Base-by-base conservation (phyloP, 2,113 vertebrate species). In the Trematocara zebra region DNA sequence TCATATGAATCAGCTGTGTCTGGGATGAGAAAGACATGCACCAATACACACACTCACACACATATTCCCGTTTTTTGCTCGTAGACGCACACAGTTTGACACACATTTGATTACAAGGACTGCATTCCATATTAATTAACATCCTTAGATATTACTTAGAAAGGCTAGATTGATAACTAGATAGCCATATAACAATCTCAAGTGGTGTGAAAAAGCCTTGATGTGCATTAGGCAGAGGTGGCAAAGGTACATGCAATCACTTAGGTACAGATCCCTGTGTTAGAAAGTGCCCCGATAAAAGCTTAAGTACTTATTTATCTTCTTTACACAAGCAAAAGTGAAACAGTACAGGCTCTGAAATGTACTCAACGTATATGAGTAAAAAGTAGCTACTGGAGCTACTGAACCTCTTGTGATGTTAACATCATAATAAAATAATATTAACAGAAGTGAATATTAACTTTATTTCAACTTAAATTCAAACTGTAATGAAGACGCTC, bases 121-220 rank as follows among this genome's bases (percentile, higher is more conserved):
- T 23, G 11, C 28, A 52, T 69, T 37, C 54, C 81, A 81, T 57
- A 85, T 83, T 78, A 91, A 90, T 89, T 82, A 82, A 64, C 44
- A 26, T 85, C 26, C 67, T 84, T 28, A 59, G 74, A 56, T 85
- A 20, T 74, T 35, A 72, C 6, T 26, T 11, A 72, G 74, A 28
- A 69, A 85, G 78, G 40, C 6, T 31, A 52, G 23, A 78, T 15
- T 23, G 51, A 52, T 18, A 57, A 47, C 8, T 23, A 59, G 6
- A 85, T 40, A 28, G 7, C n/a, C 28, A 28, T 26, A 78, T 37
- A 56, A 61, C 49, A 76, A 82, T 26, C 33, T 20, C 37, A 11
- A 80, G 11, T 14, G 28, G 59, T 57, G 11, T 49, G 64, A 59
- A 59, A 52, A 81, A 26, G 28, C 37, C 12, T 11, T 76, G 52